A percentile compares a stretch with the other conserved stretches of the same genome.
These are phyloP conservation scores for Dasypolia templi DNA, from an alignment of 2,888 invertebrate species.

Conservation along the genomic window DNA sequence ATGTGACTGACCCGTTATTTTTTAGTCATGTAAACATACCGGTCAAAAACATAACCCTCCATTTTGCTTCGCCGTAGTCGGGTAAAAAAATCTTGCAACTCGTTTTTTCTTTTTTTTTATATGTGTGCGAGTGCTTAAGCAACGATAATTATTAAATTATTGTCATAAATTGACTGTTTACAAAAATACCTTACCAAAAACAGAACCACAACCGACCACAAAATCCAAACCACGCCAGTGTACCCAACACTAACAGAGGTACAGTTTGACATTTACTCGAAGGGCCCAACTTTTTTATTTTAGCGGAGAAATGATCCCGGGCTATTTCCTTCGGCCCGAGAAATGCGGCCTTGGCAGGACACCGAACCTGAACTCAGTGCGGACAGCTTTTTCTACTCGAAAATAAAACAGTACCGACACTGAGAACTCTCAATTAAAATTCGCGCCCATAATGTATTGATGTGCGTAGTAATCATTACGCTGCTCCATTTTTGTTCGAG, in stretches of 20 bases:
- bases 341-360: conserved; percentile 86
- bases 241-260: conserved; percentile 56
- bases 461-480: conserved; percentile 26
- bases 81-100: not conserved
- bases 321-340: conserved; percentile 79
- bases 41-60: too few species aligned
- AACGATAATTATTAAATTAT: not conserved
- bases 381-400: conserved; percentile 74
- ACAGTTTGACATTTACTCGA: conserved; percentile 73
- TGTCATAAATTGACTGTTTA: not conserved
- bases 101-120: not conserved
- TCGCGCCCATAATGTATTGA: conserved; percentile 36
- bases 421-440: conserved; percentile 65
- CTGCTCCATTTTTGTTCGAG: conserved; percentile 14
- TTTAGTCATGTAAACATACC: too few species aligned
- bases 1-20: too few species aligned
- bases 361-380: conserved; percentile 72
- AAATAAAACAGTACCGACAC: conserved; percentile 59
- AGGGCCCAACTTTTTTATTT: conserved; percentile 72
- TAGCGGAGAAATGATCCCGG: conserved; percentile 85
- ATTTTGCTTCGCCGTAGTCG: too few species aligned
- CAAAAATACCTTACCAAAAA: not conserved
- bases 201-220: not conserved
- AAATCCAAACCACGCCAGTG: conserved; percentile 4
- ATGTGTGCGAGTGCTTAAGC: not conserved